A percentile compares a stretch with the other conserved stretches of the same genome.
phyloP scores from a whole-genome alignment of 2,113 vertebrate species.

The Camelus bactrianus region DNA sequence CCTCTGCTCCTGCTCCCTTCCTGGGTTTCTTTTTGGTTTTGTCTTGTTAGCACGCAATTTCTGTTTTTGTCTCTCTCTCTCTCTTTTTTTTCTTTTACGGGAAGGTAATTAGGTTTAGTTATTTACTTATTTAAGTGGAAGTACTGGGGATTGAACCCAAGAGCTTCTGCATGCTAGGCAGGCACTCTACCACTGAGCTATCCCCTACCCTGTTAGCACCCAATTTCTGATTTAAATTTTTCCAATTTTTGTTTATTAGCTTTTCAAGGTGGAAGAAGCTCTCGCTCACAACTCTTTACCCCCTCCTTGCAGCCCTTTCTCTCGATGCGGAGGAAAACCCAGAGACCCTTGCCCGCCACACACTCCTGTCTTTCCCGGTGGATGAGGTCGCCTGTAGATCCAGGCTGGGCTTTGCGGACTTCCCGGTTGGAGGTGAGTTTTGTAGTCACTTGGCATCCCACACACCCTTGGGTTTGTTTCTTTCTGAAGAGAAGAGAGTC shows the following conservation, averaged over 20 bases:
- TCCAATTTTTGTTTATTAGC: not conserved
- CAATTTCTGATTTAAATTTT: not conserved
- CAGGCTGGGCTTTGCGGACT: not conserved
- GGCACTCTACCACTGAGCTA: too few species aligned
- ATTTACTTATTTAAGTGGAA: too few species aligned
- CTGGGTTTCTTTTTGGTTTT: not conserved
- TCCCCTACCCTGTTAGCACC: not conserved
- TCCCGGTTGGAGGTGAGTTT: not conserved
- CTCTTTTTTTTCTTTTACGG: too few species aligned
- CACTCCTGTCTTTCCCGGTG: not conserved
- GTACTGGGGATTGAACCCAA: too few species aligned
- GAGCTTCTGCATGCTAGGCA: too few species aligned
- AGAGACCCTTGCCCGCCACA: not conserved
- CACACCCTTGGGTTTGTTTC: not conserved
- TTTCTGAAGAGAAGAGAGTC: not conserved
- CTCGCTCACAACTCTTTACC: not conserved
- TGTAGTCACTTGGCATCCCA: not conserved
- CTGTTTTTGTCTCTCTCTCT: not conserved
- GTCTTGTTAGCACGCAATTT: not conserved
- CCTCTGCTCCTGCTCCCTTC: too few species aligned
- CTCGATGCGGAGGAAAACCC: not conserved
- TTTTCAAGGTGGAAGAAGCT: not conserved
- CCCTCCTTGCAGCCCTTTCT: not conserved
- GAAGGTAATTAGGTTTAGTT: too few species aligned
- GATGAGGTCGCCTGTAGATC: not conserved